Evolutionary conservation across 2,797 vertebrate genomes (phyloP).

Genomic region (Anas bernieri): DNA sequence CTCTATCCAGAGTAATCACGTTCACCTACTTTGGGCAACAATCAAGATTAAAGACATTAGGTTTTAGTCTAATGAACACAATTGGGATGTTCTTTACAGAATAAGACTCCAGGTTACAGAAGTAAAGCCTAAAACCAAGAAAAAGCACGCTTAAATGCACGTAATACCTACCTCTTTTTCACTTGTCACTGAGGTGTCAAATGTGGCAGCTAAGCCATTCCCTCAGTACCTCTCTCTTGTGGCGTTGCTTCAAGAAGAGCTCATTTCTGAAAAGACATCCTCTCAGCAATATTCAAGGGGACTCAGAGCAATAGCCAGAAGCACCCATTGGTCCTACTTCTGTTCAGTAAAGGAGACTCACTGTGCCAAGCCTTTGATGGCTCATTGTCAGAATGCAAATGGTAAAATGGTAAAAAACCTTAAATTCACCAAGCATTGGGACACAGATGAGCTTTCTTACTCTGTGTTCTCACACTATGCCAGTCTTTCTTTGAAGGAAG

Average conservation of each 20-base stretch:
- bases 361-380: not conserved
- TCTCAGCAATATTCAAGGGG: not conserved
- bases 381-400: not conserved
- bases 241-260: not conserved
- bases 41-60: not conserved
- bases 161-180: not conserved
- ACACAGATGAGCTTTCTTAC: not conserved
- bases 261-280: not conserved
- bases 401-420: not conserved
- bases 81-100: not conserved
- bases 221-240: not conserved
- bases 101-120: not conserved
- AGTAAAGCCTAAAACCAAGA: not conserved
- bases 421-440: not conserved
- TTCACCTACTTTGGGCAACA: not conserved
- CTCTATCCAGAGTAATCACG: not conserved
- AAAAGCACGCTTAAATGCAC: not conserved
- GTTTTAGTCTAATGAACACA: not conserved
- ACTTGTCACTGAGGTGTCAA: not conserved
- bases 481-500: not conserved
- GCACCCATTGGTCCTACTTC: not conserved
- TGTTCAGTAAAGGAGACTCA: not conserved
- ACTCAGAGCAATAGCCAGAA: not conserved
- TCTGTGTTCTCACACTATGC: not conserved
- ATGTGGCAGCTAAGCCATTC: not conserved